phyloP scores from a whole-genome alignment of 2,113 vertebrate species.

The Synodontis membranacea region DNA sequence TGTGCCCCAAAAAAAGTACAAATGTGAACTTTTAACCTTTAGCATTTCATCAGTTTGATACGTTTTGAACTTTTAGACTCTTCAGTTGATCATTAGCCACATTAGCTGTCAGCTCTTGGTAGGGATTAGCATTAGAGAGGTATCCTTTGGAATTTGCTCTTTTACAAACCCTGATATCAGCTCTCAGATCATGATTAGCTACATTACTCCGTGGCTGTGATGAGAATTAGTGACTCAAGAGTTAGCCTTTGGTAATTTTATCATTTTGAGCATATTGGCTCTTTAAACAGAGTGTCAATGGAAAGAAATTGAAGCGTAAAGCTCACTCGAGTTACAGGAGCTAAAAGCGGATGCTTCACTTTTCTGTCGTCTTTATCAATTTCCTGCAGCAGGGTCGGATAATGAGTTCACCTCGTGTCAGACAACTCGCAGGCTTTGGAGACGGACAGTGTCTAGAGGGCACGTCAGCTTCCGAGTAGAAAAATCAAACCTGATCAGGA shows the following conservation, averaged over 20 bases:
- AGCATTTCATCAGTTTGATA: background rate
- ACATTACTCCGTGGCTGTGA: background rate
- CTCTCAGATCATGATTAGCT: background rate
- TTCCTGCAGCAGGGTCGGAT: background rate
- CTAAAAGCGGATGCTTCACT: background rate
- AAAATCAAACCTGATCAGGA: background rate
- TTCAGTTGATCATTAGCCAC: background rate
- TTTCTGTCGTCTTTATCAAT: background rate
- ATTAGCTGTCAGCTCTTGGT: conserved; percentile 1
- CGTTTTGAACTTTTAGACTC: background rate
- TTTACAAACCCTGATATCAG: background rate
- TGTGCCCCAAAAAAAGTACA: background rate
- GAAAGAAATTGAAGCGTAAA: background rate
- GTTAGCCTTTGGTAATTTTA: background rate
- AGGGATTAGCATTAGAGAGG: background rate
- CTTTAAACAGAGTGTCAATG: background rate
- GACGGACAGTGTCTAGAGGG: background rate
- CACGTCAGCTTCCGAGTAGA: background rate
- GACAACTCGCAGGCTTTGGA: background rate
- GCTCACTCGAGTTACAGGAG: background rate
- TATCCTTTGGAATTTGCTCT: background rate
- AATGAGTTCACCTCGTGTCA: background rate
- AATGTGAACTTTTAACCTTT: background rate
- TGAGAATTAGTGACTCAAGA: background rate
- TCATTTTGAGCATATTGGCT: background rate